Percentiles rank a stretch among this genome's conserved stretches.
Evolutionary conservation across 2,888 invertebrate genomes (phyloP).

Genomic region (Willowsia nigromaculata): DNA sequence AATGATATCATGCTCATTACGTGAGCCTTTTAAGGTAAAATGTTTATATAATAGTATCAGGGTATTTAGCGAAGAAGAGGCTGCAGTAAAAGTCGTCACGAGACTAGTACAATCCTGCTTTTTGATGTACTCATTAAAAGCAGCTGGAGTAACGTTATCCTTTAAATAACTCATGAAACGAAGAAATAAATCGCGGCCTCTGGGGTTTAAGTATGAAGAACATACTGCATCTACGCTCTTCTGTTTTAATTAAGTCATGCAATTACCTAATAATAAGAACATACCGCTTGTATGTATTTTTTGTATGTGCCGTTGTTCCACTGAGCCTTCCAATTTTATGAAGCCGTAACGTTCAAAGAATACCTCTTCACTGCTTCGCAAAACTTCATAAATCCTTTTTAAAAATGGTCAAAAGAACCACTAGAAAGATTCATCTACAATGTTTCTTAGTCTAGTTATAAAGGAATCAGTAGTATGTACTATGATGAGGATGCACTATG

Average conservation of each 20-base stretch:
- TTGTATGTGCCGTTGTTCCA: not conserved
- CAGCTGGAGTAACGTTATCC: slow-evolving; percentile 12
- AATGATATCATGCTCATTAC: not conserved
- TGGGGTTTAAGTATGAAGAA: not conserved
- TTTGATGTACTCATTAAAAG: slow-evolving; percentile 20
- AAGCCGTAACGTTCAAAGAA: too few species aligned
- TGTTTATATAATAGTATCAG: not conserved
- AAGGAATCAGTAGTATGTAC: too few species aligned
- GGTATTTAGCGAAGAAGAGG: not conserved
- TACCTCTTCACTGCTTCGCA: not conserved
- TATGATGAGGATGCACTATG: slow-evolving; percentile 13
- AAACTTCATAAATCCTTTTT: too few species aligned
- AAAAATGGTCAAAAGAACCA: too few species aligned
- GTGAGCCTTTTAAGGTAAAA: not conserved
- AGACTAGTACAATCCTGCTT: not conserved
- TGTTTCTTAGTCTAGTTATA: too few species aligned
- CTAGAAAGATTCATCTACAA: too few species aligned
- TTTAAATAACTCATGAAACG: slow-evolving; percentile 22
- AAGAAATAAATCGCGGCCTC: slow-evolving; percentile 21
- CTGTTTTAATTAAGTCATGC: slow-evolving; percentile 62
- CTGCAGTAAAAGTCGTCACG: not conserved
- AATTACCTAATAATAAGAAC: slow-evolving; percentile 56
- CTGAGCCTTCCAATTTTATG: too few species aligned
- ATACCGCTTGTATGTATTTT: not conserved
- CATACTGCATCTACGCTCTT: slow-evolving; percentile 2